Evolutionary conservation across 2,888 invertebrate genomes (phyloP).

Genomic region (Neelides folsomi): DNA sequence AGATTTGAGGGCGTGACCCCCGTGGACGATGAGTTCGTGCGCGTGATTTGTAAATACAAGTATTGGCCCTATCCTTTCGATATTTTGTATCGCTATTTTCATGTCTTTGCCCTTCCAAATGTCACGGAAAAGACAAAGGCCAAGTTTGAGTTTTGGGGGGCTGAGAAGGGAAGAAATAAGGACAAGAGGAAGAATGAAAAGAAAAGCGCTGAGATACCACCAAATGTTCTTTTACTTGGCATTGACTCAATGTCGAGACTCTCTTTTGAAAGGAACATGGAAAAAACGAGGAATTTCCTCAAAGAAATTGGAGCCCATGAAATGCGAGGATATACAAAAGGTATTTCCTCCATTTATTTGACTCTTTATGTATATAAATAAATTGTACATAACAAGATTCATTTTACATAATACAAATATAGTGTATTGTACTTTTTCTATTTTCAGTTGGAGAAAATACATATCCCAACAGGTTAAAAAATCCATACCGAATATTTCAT

Average conservation of each 20-base stretch:
- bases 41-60: conserved; percentile 20
- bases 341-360: conserved; percentile 2
- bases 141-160: conserved; percentile 6
- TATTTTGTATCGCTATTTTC: conserved; percentile 18
- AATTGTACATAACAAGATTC: no score
- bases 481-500: no score
- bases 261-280: conserved; percentile 64
- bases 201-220: conserved; percentile 5
- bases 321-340: conserved; percentile 54
- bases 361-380: no score
- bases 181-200: no score
- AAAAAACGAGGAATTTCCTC: conserved; percentile 54
- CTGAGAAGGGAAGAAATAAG: no score
- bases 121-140: conserved; percentile 12
- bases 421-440: no score
- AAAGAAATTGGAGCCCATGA: conserved; percentile 55
- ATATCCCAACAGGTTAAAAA: conserved; percentile 56
- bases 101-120: conserved; percentile 14
- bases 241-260: conserved; percentile 73
- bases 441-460: conserved; percentile 59
- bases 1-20: conserved; percentile 9
- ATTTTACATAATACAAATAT: not conserved
- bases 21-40: conserved; percentile 16
- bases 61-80: conserved; percentile 17
- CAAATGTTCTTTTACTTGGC: conserved; percentile 48